phyloP scores from a whole-genome alignment of 2,797 vertebrate species.

The Falco novaeseelandiae region DNA sequence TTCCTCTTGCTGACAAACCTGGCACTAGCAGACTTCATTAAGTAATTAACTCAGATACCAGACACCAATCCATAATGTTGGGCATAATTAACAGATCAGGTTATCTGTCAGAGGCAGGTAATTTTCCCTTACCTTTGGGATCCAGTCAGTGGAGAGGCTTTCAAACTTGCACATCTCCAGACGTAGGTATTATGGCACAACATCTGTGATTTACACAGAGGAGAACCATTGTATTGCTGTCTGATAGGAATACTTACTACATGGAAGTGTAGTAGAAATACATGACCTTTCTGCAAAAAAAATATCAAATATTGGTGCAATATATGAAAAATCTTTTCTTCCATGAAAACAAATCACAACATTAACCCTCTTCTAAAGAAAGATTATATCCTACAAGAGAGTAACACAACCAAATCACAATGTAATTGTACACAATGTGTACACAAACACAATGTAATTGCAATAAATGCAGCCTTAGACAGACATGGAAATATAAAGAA shows the following conservation, averaged over 20 bases:
- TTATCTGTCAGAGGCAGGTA: constrained; percentile 10
- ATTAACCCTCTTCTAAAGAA: neutral
- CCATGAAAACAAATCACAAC: neutral
- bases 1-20: constrained; percentile 15
- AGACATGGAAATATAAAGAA: neutral
- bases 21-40: neutral
- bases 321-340: neutral
- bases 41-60: constrained; percentile 2
- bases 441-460: neutral
- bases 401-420: neutral
- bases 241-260: neutral
- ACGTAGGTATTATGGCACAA: neutral
- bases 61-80: neutral
- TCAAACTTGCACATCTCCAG: neutral
- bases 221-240: neutral
- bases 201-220: neutral
- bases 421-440: no score
- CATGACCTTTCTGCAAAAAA: neutral
- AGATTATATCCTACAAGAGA: neutral
- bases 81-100: constrained; percentile 14
- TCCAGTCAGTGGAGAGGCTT: neutral
- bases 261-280: neutral
- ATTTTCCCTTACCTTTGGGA: constrained; percentile 1
- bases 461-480: neutral
- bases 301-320: neutral